phyloP scores from a whole-genome alignment of 2,113 vertebrate genomes.

The Formicarius rufipectus region DNA sequence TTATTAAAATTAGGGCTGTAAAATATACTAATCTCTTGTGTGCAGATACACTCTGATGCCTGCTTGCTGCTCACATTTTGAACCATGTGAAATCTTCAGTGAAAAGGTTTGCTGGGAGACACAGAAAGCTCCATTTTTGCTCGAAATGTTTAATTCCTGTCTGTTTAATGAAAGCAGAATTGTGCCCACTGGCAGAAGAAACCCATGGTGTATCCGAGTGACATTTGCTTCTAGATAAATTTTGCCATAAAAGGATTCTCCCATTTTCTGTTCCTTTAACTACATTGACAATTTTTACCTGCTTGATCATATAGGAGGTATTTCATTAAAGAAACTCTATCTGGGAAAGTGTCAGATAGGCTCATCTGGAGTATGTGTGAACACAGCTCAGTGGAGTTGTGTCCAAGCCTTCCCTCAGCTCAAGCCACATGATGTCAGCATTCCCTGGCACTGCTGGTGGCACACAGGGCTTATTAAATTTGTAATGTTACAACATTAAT shows the following conservation, averaged over 20 bases:
- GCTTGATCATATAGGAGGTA: background rate
- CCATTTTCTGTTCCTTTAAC: background rate
- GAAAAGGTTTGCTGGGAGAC: background rate
- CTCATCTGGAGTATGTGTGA: background rate
- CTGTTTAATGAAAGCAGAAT: background rate
- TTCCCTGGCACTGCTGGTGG: background rate
- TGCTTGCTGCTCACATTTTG: background rate
- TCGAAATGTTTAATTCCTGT: background rate
- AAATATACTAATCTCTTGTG: background rate
- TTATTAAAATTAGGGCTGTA: conserved; percentile 38
- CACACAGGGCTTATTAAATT: background rate
- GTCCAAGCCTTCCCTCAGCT: background rate
- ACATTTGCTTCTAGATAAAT: background rate
- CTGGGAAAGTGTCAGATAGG: background rate
- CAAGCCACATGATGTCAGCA: background rate
- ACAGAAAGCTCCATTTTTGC: background rate
- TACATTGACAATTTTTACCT: background rate
- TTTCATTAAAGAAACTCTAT: background rate
- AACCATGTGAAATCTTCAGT: background rate
- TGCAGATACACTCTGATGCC: background rate
- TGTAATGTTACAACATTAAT: background rate
- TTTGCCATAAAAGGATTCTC: background rate
- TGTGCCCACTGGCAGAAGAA: background rate
- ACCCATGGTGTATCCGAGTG: background rate
- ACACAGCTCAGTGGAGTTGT: background rate